Percentiles rank a stretch among this genome's conserved stretches.
These are phyloP conservation scores for Drosophila heteroneura DNA, from an alignment of 2,888 invertebrate species.

Conservation along the genomic window DNA sequence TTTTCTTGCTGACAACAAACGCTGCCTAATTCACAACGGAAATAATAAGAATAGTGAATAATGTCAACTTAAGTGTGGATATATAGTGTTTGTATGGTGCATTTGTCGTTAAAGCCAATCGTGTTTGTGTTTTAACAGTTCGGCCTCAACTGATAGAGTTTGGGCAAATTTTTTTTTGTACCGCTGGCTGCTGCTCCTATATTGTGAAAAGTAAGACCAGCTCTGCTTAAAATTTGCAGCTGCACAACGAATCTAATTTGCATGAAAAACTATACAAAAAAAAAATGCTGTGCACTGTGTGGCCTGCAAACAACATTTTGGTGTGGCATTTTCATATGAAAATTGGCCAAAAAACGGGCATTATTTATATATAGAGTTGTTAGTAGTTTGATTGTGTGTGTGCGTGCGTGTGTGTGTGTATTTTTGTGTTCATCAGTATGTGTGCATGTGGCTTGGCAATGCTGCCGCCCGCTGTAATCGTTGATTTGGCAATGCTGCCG, in stretches of 20 bases:
- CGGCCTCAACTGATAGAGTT: conserved; percentile 31
- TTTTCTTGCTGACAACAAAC: conserved; percentile 61
- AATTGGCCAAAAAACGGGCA: conserved; percentile 26
- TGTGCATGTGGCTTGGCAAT: conserved; percentile 58
- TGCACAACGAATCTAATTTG: conserved; percentile 39
- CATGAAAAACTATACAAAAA: conserved; percentile 26
- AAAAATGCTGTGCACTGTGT: conserved; percentile 12
- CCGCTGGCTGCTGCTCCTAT: conserved; percentile 49
- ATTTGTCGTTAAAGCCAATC: conserved; percentile 8
- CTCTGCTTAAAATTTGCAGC: conserved; percentile 51
- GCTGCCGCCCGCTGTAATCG: conserved; percentile 60
- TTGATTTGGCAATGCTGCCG: conserved; percentile 73
- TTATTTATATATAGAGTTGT: conserved; percentile 46
- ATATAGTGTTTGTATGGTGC: conserved; percentile 18
- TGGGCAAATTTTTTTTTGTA: conserved; percentile 52
- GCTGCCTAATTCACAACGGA: conserved; percentile 30
- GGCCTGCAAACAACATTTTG: conserved; percentile 7
- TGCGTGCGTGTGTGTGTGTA: conserved; percentile 27
- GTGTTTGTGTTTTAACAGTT: conserved; percentile 16
- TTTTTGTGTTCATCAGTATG: conserved; percentile 33
- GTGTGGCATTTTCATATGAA: conserved; percentile 16
- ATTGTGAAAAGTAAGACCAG: conserved; percentile 66
- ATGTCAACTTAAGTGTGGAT: conserved; percentile 48
- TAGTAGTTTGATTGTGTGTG: conserved; percentile 22
- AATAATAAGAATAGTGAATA: conserved; percentile 31